Base-by-base conservation (phyloP, 2,888 invertebrate genomes). In the Ceramica pisi region DNA sequence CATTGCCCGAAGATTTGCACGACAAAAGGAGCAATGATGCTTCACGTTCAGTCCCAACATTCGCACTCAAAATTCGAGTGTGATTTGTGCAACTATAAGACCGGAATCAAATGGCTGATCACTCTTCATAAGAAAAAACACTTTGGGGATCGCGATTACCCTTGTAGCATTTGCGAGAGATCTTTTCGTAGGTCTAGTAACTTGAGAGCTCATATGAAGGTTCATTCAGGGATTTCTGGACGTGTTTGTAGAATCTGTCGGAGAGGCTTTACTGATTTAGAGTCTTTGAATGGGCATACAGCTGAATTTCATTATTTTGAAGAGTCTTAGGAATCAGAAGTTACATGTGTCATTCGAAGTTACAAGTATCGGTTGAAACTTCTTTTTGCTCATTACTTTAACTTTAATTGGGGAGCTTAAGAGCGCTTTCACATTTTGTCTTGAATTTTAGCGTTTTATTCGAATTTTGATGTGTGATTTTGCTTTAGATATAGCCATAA, bases 101-200 rank as follows among this genome's bases (percentile, higher is more conserved):
- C 93, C 0, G 89, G 90, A 0, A 91, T 93, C 0, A 93, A 92
- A 68, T 94, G 92, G 92, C 83, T 91, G 84, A 87, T 95, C 0
- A 94, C 89, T 38, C 71, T 94, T 3, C 97, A 97, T 73, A 93
- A 93, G 63, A 92, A 94, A 26, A 95, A 94, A 51, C 97, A 97
- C 89, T 93, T 91, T 23, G 95, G 94, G 0, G 95, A 96, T 2
- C 95, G 93, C 14, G 92, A 93, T 16, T 96, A 96, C 69, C 90
- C 91, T 1, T 97, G 97, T 73, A 96, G 96, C 51, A 91, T 96
- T n/a, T 97, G 97, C 67, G 94, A 95, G 0, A 94, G 92, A 56
- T 92, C 92, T 81, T 96, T 97, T 59, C 94, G 96, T 0, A 94
- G 97, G 51, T 96, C 96, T 10, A 97, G 97, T 56, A 94, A 94